Evolutionary conservation across 37 sponge, comb jelly and placozoan genomes (phyloP).

Genomic region (Ephydatia muelleri): DNA sequence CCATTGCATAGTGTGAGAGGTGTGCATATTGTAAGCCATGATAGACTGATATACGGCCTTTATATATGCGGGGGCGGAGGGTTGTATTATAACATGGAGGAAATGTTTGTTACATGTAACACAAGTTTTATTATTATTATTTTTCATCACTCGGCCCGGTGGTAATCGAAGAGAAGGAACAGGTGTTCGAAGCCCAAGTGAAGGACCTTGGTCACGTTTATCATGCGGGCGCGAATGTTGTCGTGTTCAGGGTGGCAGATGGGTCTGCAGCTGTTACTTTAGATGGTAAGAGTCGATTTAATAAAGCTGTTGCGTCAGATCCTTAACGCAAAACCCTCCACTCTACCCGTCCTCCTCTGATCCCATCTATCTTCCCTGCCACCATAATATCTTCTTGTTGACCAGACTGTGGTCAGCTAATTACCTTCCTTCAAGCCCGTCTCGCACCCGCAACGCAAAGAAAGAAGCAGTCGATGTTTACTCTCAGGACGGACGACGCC

Average conservation of each 20-base stretch:
- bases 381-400: not conserved
- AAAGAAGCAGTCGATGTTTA: conserved; percentile 68
- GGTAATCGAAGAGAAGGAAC: conserved; percentile 17
- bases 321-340: not conserved
- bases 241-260: conserved; percentile 25
- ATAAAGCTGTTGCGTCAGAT: not conserved
- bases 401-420: conserved; percentile 11
- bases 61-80: not conserved
- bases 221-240: not conserved
- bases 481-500: conserved; percentile 83
- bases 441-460: not conserved
- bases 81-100: not conserved
- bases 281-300: conserved; percentile 9
- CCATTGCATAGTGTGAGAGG: not conserved
- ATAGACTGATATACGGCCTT: not conserved
- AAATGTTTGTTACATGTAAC: not conserved
- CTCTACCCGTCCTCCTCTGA: not conserved
- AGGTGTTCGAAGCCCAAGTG: conserved; percentile 21
- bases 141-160: not conserved
- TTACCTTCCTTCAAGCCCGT: conserved; percentile 7
- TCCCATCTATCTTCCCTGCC: not conserved
- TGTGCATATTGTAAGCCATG: not conserved
- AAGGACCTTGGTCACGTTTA: not conserved
- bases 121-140: not conserved
- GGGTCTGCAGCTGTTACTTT: conserved; percentile 47